Evolutionary conservation across 35 echinoderm and acorn worm genomes (phyloP).

Genomic region (Holothuria glaberrima): DNA sequence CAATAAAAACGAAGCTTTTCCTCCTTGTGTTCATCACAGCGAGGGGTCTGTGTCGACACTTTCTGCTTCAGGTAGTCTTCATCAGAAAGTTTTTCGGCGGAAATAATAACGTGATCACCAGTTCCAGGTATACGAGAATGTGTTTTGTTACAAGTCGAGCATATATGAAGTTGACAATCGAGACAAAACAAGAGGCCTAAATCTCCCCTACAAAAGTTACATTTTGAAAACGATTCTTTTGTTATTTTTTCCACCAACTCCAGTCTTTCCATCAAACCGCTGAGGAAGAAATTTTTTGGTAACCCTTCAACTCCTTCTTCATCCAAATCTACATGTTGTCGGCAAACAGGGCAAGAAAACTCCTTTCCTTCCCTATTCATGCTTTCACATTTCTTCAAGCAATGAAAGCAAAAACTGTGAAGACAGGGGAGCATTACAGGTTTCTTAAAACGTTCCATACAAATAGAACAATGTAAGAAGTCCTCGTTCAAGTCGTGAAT

Average conservation of each 20-base stretch:
- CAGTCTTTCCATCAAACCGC: conserved; percentile 51
- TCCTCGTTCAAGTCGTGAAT: conserved; percentile 30
- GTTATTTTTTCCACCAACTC: neutral
- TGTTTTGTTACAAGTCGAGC: neutral
- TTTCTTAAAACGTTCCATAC: conserved; percentile 36
- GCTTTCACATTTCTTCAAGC: conserved; percentile 45
- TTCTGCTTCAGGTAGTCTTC: neutral
- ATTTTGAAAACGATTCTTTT: neutral
- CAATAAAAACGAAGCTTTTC: conserved; percentile 65
- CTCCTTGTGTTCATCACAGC: conserved; percentile 33
- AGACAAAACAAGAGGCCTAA: neutral
- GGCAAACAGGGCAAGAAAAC: conserved; percentile 62
- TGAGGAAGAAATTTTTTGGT: conserved; percentile 63
- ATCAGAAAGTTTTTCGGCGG: neutral
- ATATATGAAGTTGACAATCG: conserved; percentile 35
- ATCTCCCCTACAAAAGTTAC: conserved; percentile 16
- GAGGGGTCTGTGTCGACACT: neutral
- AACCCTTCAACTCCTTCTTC: conserved; percentile 29
- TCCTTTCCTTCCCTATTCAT: neutral
- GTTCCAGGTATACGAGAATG: conserved; percentile 9
- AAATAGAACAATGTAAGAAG: conserved; percentile 71
- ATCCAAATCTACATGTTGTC: neutral
- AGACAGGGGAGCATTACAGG: conserved; percentile 68
- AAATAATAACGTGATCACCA: neutral
- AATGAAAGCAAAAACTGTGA: conserved; percentile 72